Base-by-base conservation (phyloP, 2,113 vertebrate species). In the Pelvicachromis taeniatus region DNA sequence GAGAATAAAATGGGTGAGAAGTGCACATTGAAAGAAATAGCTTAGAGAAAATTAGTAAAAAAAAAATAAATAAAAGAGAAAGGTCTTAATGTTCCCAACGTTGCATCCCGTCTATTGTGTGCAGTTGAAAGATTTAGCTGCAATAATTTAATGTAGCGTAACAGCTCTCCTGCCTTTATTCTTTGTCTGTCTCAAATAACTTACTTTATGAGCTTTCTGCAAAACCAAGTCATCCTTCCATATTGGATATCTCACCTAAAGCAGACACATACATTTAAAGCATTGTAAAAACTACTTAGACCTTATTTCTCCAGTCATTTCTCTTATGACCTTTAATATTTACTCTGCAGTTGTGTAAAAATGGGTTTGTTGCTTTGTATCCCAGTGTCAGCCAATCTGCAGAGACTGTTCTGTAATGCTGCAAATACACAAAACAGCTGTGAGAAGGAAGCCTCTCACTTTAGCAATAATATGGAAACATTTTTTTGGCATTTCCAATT, bases 41-140 rank as follows among this genome's bases (percentile, higher is more conserved):
- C 65, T 70, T 70, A 75, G 23, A 75, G 26, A 50, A 45, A 65
- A 40, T 65, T 65, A 65, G 61, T 65, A 48, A 19, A 19, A 17
- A 0, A 50, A 17, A 14, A 5, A n/a, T n/a, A n/a, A n/a, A 33
- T 16, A 14, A 80, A 65, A 77, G 26, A 77, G 0, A 21, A 35
- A 21, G 54, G n/a, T 55, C 11, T 8, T 29, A 80, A 80, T 50
- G 29, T 31, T 31, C 14, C 17, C 0, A 26, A 16, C 21, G 19
- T 31, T 31, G 26, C 6, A 0, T 75, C 16, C 1, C 16, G 0
- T 50, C 16, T 31, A 31, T n/a, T 75, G 4, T 50, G 59, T 38
- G 38, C 23, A 31, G 33, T 10, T 55, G 23, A 80, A 48, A 45
- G 33, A 85, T 77, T 86, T 45, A 42, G 83, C 52, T 3, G 12